Percentiles rank a stretch among this genome's conserved stretches.
Evolutionary conservation across 2,113 vertebrate genomes (phyloP).

Genomic region (Dromas ardeola): DNA sequence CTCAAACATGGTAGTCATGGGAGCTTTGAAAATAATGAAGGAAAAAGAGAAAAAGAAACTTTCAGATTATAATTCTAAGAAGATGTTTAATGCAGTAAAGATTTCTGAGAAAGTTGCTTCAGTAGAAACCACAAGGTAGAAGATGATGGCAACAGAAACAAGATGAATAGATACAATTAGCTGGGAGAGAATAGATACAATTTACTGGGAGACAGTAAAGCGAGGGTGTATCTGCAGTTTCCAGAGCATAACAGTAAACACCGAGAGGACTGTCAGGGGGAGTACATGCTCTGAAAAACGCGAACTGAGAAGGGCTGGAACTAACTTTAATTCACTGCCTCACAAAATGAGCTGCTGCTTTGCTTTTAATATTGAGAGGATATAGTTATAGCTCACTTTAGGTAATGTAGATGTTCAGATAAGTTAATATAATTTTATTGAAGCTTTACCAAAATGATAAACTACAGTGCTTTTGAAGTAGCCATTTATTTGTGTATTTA

Average conservation of each 20-base stretch:
- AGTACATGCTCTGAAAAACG: neutral
- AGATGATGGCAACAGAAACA: neutral
- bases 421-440: neutral
- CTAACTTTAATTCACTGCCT: neutral
- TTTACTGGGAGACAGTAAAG: neutral
- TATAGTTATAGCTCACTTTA: neutral
- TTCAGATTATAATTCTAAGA: neutral
- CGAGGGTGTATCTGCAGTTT: neutral
- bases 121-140: neutral
- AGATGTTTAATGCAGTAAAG: neutral
- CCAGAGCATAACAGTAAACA: neutral
- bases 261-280: neutral
- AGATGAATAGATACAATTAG: conserved; percentile 3
- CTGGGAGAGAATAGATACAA: neutral
- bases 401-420: neutral
- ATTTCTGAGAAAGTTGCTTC: neutral
- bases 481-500: neutral
- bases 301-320: neutral
- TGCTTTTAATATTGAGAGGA: neutral
- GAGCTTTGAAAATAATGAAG: neutral
- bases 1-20: neutral
- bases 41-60: neutral
- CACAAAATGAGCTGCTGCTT: neutral
- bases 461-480: neutral
- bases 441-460: neutral